Conservation (phyloP, 2,888 invertebrate species). For the Lepas anatifera region DNA sequence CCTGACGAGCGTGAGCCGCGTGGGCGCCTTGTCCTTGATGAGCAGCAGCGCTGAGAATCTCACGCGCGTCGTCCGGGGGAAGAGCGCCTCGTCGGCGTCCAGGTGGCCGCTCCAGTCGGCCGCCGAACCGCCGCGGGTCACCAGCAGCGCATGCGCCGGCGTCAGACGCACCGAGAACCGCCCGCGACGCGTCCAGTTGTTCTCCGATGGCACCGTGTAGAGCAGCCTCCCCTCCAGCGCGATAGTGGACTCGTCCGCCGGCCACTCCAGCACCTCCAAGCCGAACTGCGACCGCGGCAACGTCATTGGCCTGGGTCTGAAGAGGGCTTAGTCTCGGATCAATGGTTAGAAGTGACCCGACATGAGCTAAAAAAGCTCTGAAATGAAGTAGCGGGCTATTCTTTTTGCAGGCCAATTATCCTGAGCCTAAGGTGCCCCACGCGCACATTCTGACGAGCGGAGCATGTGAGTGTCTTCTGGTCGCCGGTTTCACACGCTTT, state of each 20-base stretch:
- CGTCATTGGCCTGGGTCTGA: too few relatives aligned
- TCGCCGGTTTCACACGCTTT: too few relatives aligned
- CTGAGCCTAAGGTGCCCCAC: too few relatives aligned
- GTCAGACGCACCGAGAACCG: slow-evolving; percentile 69
- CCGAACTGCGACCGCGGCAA: slow-evolving; percentile 54
- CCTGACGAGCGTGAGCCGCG: background rate
- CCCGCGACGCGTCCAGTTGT: slow-evolving; percentile 58
- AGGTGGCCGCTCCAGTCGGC: slow-evolving; percentile 38
- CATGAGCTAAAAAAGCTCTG: too few relatives aligned
- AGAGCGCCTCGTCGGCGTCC: slow-evolving; percentile 41
- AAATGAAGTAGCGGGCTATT: too few relatives aligned
- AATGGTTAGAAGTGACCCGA: too few relatives aligned
- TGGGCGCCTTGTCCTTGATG: slow-evolving; percentile 42
- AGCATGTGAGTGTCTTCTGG: too few relatives aligned
- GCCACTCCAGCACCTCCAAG: slow-evolving; percentile 83
- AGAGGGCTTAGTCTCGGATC: too few relatives aligned
- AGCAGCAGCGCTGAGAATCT: slow-evolving; percentile 77
- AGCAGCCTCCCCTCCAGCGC: slow-evolving; percentile 77
- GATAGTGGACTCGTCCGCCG: slow-evolving; percentile 76
- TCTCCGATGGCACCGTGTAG: slow-evolving; percentile 79
- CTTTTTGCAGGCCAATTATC: too few relatives aligned
- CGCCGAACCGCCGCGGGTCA: slow-evolving; percentile 71
- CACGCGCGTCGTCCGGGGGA: slow-evolving; percentile 41
- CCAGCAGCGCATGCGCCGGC: slow-evolving; percentile 76
- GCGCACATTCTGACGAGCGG: too few relatives aligned